Evolutionary conservation across 2,113 vertebrate genomes (phyloP).

Genomic region (Phaethon lepturus): DNA sequence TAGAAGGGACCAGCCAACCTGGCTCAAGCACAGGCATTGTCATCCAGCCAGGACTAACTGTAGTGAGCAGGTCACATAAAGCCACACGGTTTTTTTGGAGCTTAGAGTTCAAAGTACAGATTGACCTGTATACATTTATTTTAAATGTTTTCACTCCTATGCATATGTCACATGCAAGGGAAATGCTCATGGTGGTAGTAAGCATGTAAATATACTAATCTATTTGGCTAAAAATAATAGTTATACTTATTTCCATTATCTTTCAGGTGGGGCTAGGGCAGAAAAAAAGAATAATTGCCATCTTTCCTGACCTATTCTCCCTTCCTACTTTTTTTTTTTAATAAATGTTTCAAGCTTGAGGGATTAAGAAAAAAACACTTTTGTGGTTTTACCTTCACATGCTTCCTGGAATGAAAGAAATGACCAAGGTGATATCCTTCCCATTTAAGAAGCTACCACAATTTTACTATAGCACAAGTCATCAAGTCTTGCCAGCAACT

Average conservation of each 20-base stretch:
- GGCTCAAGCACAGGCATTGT: not conserved
- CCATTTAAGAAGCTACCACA: not conserved
- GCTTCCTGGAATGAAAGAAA: not conserved
- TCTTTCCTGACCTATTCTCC: not conserved
- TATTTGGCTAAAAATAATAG: not conserved
- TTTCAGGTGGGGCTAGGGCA: not conserved
- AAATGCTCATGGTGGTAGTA: not conserved
- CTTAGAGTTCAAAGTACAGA: not conserved
- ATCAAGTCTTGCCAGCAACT: not conserved
- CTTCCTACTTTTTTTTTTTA: not conserved
- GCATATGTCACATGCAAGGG: not conserved
- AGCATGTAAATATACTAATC: not conserved
- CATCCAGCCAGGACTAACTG: not conserved
- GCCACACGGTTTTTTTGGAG: not conserved
- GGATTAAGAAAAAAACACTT: not conserved
- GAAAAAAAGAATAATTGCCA: not conserved
- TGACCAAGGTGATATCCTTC: not conserved
- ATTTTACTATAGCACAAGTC: not conserved
- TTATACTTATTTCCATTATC: not conserved
- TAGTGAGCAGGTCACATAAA: not conserved
- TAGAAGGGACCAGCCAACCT: not conserved
- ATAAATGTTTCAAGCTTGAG: not conserved
- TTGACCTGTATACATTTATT: not conserved
- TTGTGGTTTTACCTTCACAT: not conserved
- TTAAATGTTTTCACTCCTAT: not conserved